Conservation (phyloP, 2,797 vertebrate species). For the Coilia nasus region DNA sequence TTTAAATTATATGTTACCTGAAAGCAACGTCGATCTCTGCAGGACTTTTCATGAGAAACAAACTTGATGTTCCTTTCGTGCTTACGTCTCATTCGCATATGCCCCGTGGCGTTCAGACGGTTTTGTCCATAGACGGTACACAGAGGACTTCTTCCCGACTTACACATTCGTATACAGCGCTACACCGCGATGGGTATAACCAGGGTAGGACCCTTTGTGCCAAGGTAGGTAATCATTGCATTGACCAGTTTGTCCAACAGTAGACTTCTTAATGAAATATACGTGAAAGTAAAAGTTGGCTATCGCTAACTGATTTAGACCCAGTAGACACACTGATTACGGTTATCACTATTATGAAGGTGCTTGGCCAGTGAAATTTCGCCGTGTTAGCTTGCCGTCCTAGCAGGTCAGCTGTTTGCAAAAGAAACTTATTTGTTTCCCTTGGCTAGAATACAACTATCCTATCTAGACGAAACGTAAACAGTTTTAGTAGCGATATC, state of each 20-base stretch:
- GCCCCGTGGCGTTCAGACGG: conserved; percentile 5
- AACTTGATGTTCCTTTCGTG: not conserved
- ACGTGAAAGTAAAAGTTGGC: not conserved
- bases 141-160: not conserved
- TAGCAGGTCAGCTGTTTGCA: not conserved
- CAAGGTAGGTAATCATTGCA: not conserved
- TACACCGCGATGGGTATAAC: not conserved
- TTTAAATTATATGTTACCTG: too few species aligned
- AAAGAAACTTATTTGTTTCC: not conserved
- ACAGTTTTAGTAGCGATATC: not conserved
- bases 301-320: not conserved
- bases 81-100: conserved; percentile 16
- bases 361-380: not conserved
- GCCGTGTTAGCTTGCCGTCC: not conserved
- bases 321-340: not conserved
- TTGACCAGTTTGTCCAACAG: not conserved
- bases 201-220: conserved; percentile 1
- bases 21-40: too few species aligned
- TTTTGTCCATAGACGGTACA: not conserved
- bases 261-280: not conserved
- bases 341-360: not conserved
- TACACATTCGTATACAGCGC: too few species aligned
- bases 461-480: not conserved
- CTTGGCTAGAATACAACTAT: not conserved
- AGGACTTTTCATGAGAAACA: not conserved